Percentiles rank a stretch among this genome's conserved stretches.
Conservation (phyloP, 23 tunicate genomes). For the Ciona savignyi region DNA sequence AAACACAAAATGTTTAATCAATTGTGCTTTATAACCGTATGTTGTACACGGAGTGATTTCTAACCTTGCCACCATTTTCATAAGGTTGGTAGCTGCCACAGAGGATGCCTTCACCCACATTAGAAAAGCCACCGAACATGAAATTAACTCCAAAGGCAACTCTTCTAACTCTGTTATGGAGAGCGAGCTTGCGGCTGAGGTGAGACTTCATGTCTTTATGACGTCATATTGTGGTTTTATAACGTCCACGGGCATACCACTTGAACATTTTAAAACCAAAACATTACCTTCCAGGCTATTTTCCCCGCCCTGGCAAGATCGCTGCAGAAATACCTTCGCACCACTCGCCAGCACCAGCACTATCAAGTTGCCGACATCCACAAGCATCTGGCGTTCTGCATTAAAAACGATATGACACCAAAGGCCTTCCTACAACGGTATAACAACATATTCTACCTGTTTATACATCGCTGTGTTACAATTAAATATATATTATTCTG, state of each 20-base stretch:
- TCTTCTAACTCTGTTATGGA: constrained; percentile 45
- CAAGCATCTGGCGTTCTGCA: constrained; percentile 83
- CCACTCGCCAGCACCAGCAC: constrained; percentile 96
- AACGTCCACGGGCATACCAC: not conserved
- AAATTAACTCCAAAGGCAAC: constrained; percentile 26
- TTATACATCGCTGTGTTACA: too few relatives aligned
- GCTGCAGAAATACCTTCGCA: constrained; percentile 90
- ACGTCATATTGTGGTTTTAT: not conserved
- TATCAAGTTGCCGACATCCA: constrained; percentile 84
- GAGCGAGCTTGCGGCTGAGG: constrained; percentile 71
- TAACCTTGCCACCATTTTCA: too few relatives aligned
- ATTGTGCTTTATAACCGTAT: too few relatives aligned
- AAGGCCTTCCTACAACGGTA: constrained; percentile 89
- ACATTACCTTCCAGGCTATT: constrained; percentile 41
- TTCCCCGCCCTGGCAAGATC: constrained; percentile 97
- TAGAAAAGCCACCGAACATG: constrained; percentile 71
- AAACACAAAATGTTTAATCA: too few relatives aligned
- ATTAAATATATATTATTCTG: too few relatives aligned
- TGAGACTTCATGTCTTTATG: not conserved
- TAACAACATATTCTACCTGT: not conserved
- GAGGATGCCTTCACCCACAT: constrained; percentile 98
- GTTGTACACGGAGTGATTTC: too few relatives aligned
- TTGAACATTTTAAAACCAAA: not conserved
- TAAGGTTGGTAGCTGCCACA: constrained; percentile 87
- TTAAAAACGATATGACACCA: constrained; percentile 91